Evolutionary conservation across 2,888 invertebrate species (phyloP).

Genomic region (Deladenus siricidicola): DNA sequence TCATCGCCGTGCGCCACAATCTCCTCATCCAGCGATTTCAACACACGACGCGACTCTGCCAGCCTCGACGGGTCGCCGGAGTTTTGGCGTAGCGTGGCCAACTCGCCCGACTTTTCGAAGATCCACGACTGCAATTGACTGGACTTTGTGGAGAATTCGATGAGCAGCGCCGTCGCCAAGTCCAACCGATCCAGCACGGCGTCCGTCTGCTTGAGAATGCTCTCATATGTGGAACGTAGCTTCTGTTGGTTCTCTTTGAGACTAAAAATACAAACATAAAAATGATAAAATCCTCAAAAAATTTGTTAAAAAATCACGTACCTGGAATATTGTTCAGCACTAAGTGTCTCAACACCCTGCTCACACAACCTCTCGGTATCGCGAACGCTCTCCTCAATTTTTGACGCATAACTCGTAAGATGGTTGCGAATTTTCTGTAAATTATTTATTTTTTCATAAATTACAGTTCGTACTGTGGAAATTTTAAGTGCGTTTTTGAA

Average conservation of each 20-base stretch:
- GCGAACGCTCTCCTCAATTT: slow-evolving; percentile 19
- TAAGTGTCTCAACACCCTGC: slow-evolving; percentile 81
- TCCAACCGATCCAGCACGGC: slow-evolving; percentile 30
- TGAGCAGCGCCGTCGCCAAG: slow-evolving; percentile 36
- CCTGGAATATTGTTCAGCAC: slow-evolving; percentile 67
- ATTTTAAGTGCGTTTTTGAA: too few species aligned
- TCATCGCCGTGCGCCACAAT: slow-evolving; percentile 15
- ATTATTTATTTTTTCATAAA: too few species aligned
- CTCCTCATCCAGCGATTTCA: slow-evolving; percentile 24
- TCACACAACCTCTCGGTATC: slow-evolving; percentile 69
- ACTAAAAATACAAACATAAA: not conserved
- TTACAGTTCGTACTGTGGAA: too few species aligned
- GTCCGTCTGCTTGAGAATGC: slow-evolving; percentile 31
- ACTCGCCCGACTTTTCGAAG: slow-evolving; percentile 21
- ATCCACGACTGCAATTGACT: slow-evolving; percentile 47
- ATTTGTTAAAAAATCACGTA: not conserved
- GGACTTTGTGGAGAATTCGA: slow-evolving; percentile 41
- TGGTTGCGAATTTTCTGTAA: slow-evolving; percentile 19
- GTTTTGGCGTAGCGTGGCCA: slow-evolving; percentile 11
- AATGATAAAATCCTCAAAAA: not conserved
- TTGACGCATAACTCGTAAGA: slow-evolving; percentile 13
- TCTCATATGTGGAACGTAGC: slow-evolving; percentile 39
- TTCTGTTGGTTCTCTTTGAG: slow-evolving; percentile 33
- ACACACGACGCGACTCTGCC: slow-evolving; percentile 12
- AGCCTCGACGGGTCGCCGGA: slow-evolving; percentile 32